Evolutionary conservation across 2,113 vertebrate genomes (phyloP), one percentile per base, ranked within the genome.

Genomic region (Clupea harengus): DNA sequence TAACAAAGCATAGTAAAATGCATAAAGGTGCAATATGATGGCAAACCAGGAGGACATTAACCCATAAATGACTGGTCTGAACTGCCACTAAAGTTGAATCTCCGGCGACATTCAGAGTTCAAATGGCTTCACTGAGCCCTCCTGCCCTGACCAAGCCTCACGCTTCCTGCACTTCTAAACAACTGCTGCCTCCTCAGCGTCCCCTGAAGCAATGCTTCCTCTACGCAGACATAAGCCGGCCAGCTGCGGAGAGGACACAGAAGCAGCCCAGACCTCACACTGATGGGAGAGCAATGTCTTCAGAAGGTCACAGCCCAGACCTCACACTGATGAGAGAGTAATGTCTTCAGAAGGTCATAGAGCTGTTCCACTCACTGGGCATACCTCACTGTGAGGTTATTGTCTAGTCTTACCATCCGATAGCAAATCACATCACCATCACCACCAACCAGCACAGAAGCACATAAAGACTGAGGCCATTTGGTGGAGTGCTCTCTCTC

Each of bases 351-450:
- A 81, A 54, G 67, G 32, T 32, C 81, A 57, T 6, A 82, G 45
- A 88, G 57, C 87, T 82, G 52, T 81, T 81, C 80, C 47, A 83
- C 50, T 85, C 60, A 67, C 87, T 83, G 15, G 15, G 45, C 82
- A 83, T 64, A 88, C 89, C 89, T 90, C 89, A 90, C 47, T 88
- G 86, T 90, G 87, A 91, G 87, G 85, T 82, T 86, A 90, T 67
- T 85, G 83, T 84, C 85, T 75, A 32, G 82, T 57, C 85, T 75
- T 47, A 67, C 81, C 85, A 88, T 86, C 85, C 82, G 84, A 84
- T 67, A 87, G 82, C 85, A 88, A 81, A 78, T 7, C 60, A 18
- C 44, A 78, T 78, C 10, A 28, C 49, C 22, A 47, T 45, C 46
- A 20, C 32, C 49, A 50, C 49, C 22, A 18, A 20, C 45, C 9